These are phyloP conservation scores for Hemibagrus wyckioides DNA, from an alignment of 2,113 vertebrate species.

Conservation along the genomic window DNA sequence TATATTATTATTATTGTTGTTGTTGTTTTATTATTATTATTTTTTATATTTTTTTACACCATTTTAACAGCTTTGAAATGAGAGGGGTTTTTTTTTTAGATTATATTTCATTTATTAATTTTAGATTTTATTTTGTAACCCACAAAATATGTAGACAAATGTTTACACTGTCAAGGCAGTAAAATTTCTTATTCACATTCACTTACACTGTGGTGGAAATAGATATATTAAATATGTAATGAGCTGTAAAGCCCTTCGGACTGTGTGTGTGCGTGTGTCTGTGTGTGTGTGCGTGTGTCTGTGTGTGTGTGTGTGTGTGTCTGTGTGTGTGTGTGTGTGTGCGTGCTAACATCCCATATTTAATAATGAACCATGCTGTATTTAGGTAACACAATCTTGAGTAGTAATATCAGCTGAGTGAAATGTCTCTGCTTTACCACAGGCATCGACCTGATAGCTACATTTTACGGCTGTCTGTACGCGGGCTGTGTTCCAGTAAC, in stretches of 20 bases:
- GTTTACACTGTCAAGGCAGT: neutral
- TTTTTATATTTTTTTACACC: too few species aligned
- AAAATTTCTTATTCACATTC: neutral
- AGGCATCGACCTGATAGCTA: conserved; percentile 93
- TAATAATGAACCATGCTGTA: neutral
- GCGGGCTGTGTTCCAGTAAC: conserved; percentile 91
- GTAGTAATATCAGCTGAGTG: neutral
- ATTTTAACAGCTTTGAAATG: too few species aligned
- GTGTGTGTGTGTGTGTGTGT: neutral
- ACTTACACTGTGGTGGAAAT: neutral
- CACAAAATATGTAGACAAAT: neutral
- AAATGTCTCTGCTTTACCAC: conserved; percentile 39
- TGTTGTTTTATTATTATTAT: too few species aligned
- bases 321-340: neutral
- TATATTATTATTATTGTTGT: too few species aligned
- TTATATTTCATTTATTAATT: too few species aligned
- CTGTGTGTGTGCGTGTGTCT: neutral
- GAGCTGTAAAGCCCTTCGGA: neutral
- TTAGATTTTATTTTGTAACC: neutral
- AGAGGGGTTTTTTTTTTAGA: too few species aligned
- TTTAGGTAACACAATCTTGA: neutral
- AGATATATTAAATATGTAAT: neutral
- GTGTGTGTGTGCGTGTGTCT: neutral
- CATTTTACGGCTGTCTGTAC: conserved; percentile 94
- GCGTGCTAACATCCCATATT: neutral